These are phyloP conservation scores for Lutjanus erythropterus DNA, from an alignment of 2,113 vertebrate genomes.

Conservation along the genomic window DNA sequence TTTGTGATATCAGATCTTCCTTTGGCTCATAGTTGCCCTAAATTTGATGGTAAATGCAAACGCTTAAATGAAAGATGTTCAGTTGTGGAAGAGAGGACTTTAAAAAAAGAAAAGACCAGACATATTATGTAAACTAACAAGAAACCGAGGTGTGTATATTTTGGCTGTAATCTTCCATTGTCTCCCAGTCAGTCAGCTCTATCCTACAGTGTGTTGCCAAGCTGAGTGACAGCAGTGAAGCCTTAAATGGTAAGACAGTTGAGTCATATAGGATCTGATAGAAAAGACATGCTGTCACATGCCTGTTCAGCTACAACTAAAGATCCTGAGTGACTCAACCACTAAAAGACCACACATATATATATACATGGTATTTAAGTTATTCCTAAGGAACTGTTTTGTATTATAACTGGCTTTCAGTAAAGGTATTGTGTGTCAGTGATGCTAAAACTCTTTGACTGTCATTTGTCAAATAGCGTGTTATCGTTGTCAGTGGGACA, in stretches of 20 bases:
- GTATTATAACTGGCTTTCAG: constrained; percentile 63
- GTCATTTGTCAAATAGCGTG: constrained; percentile 40
- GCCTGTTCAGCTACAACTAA: background rate
- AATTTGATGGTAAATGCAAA: background rate
- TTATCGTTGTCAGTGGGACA: background rate
- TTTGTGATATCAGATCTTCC: background rate
- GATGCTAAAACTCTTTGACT: constrained; percentile 33
- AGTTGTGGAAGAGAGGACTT: background rate
- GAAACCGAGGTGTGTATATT: background rate
- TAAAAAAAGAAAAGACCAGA: constrained; percentile 13
- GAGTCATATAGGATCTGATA: constrained; percentile 23
- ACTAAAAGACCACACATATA: constrained; percentile 32
- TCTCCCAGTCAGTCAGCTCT: constrained; percentile 17
- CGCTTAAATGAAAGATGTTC: constrained; percentile 1
- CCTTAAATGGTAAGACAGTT: constrained; percentile 18
- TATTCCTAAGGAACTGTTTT: constrained; percentile 71
- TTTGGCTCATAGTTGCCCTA: background rate
- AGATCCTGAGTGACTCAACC: constrained; percentile 3
- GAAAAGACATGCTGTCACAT: constrained; percentile 20
- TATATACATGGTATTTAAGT: constrained; percentile 51
- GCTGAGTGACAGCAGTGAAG: constrained; percentile 5
- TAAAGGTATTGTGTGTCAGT: constrained; percentile 70
- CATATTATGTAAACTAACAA: background rate
- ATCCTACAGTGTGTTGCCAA: constrained; percentile 11
- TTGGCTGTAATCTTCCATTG: constrained; percentile 10